Evolutionary conservation across 2,113 vertebrate genomes (phyloP), one percentile per base, ranked within the genome.

Genomic region (Ameiurus melas): DNA sequence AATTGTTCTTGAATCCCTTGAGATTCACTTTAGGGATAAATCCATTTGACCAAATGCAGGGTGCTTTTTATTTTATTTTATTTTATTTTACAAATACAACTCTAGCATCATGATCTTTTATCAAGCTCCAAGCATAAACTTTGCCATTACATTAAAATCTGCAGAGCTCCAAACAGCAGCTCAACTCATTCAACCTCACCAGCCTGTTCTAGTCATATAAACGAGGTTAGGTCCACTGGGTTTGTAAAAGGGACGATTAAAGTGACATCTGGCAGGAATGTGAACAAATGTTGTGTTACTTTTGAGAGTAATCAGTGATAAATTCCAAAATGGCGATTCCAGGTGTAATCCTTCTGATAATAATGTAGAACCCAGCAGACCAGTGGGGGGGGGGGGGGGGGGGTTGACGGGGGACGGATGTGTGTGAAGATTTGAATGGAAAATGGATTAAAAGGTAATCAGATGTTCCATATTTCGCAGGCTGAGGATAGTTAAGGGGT

Each of bases 381-480:
- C 43, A n/a, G 5, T 39, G 53, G 1, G 53, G 55, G 39, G 47
- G 10, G 8, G 47, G 47, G 47, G 9, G 1, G 1, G 43, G 30
- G 0, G 16, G n/a, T 1, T n/a, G n/a, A n/a, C n/a, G n/a, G n/a
- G n/a, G n/a, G n/a, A n/a, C n/a, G 57, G 7, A 47, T 47, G 43
- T 47, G 43, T 47, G 12, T 57, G 55, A 33, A 82, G 25, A 43
- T 86, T 36, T 25, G 81, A 51, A 36, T 89, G 89, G 89, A 90
- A 90, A 87, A 85, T 68, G 27, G 73, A 86, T 82, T 36, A 85
- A 88, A 86, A 68, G 57, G 27, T 70, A 51, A 90, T 90, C 68
- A 85, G 85, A 78, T 83, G 79, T 77, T 87, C 64, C 78, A 87
- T n/a, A 85, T 87, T 87, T 90, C 10, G 3, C 57, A 64, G 47